Evolutionary conservation across 1,140 invertebrate genomes (phyloP).

Genomic region (Euwallacea similis): DNA sequence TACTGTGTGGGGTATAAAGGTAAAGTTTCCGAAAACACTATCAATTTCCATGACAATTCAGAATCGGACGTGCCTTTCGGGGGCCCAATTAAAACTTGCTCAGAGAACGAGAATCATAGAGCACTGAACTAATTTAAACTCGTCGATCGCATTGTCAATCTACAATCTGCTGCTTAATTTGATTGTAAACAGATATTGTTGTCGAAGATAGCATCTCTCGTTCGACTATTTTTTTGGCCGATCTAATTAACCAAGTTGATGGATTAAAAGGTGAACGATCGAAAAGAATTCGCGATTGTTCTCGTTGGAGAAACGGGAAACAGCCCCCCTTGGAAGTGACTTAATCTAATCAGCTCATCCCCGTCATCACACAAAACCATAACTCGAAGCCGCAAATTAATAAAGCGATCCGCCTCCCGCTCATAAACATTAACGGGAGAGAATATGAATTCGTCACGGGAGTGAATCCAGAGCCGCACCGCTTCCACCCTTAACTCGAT

Average conservation of each 20-base stretch:
- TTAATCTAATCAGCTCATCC: background rate
- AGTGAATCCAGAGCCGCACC: slow-evolving; percentile 7
- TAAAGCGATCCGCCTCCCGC: background rate
- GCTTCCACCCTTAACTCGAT: slow-evolving; percentile 39
- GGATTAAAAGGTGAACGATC: slow-evolving; percentile 20
- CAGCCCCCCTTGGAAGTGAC: too few species aligned
- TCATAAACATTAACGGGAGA: slow-evolving; percentile 17
- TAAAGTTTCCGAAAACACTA: background rate
- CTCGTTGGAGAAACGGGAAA: too few species aligned
- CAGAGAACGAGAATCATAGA: slow-evolving; percentile 20
- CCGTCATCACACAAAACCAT: background rate
- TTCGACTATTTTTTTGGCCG: slow-evolving; percentile 3
- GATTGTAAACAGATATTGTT: slow-evolving; percentile 34
- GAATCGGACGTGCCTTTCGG: background rate
- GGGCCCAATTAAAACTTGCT: slow-evolving; percentile 8
- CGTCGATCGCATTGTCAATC: slow-evolving; percentile 22
- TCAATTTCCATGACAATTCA: background rate
- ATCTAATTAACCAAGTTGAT: slow-evolving; percentile 21
- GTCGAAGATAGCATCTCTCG: slow-evolving; percentile 14
- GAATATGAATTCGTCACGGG: slow-evolving; percentile 42
- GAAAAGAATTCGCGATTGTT: background rate
- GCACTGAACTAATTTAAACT: slow-evolving; percentile 34
- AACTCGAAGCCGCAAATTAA: slow-evolving; percentile 13
- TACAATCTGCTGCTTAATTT: slow-evolving; percentile 18
- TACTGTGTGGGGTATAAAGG: too few species aligned